Evolutionary conservation across 2,113 vertebrate genomes (phyloP).

Genomic region (Cottus gobio): DNA sequence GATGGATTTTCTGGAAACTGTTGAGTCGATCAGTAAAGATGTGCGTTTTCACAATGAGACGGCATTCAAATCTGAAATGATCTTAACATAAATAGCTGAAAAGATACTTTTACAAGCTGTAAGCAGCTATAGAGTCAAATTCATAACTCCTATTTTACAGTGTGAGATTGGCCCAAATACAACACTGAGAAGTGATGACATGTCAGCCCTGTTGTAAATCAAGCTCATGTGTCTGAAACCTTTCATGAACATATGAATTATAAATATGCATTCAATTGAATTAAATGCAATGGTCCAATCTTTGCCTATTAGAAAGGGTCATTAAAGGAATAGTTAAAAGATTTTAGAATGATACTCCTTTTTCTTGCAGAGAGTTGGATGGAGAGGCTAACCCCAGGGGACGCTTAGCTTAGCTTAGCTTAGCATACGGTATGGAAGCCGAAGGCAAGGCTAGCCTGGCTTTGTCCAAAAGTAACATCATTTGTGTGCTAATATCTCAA

Average conservation of each 20-base stretch:
- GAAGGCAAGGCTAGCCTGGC: background rate
- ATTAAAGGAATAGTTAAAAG: background rate
- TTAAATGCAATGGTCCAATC: background rate
- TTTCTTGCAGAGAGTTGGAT: background rate
- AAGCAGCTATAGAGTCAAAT: background rate
- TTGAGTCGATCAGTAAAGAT: slow-evolving; percentile 16
- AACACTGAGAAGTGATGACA: background rate
- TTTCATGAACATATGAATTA: background rate
- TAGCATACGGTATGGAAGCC: background rate
- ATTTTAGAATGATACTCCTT: background rate
- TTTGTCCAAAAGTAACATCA: background rate
- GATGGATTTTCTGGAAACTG: slow-evolving; percentile 39
- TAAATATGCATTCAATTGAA: background rate
- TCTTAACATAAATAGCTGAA: slow-evolving; percentile 3
- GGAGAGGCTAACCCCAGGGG: background rate
- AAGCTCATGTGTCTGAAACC: background rate
- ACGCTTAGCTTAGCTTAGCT: background rate
- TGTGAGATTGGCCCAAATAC: background rate
- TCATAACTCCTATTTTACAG: background rate
- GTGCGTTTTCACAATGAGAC: slow-evolving; percentile 28
- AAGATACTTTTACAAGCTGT: slow-evolving; percentile 18
- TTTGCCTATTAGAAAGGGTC: background rate
- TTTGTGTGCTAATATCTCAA: background rate
- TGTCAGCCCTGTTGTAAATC: background rate
- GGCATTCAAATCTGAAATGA: slow-evolving; percentile 16